Evolutionary conservation across 1,140 invertebrate species (phyloP).

Genomic region (Oryzaephilus surinamensis): DNA sequence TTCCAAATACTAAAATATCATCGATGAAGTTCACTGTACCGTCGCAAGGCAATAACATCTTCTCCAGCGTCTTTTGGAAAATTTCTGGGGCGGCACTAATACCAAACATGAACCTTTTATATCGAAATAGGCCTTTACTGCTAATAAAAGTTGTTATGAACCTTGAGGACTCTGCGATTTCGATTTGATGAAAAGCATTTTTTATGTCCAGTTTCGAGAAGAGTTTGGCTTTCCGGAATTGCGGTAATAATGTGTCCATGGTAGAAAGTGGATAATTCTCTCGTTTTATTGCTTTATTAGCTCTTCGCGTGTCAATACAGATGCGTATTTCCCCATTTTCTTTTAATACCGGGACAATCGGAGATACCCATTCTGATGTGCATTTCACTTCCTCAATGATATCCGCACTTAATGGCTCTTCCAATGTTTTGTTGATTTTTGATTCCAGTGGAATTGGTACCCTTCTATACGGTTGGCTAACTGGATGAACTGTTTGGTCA

Average conservation of each 20-base stretch:
- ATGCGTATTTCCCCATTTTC: slow-evolving; percentile 8
- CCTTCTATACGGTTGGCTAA: slow-evolving; percentile 15
- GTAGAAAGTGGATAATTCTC: slow-evolving; percentile 10
- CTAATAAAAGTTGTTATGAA: slow-evolving; percentile 26
- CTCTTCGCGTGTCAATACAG: slow-evolving; percentile 5
- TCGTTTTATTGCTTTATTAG: slow-evolving; percentile 8
- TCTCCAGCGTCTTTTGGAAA: slow-evolving; percentile 34
- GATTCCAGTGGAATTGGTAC: slow-evolving; percentile 21
- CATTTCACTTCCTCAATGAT: slow-evolving; percentile 27
- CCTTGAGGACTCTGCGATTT: slow-evolving; percentile 13
- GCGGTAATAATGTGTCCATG: slow-evolving; percentile 18
- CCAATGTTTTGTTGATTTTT: slow-evolving; percentile 24
- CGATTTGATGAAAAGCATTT: slow-evolving; percentile 24
- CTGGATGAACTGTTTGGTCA: slow-evolving; percentile 6
- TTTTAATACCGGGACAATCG: slow-evolving; percentile 6
- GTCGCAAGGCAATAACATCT: slow-evolving; percentile 21
- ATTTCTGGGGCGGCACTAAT: slow-evolving; percentile 30
- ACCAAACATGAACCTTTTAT: slow-evolving; percentile 32
- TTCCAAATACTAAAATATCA: slow-evolving; percentile 13
- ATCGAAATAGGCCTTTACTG: slow-evolving; percentile 29
- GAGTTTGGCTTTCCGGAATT: slow-evolving; percentile 18
- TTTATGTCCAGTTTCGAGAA: slow-evolving; percentile 26
- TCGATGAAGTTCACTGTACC: slow-evolving; percentile 12
- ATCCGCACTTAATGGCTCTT: slow-evolving; percentile 15
- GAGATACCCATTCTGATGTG: slow-evolving; percentile 32